Evolutionary conservation across 2,113 vertebrate genomes (phyloP).

Genomic region (Amazona guildingii): DNA sequence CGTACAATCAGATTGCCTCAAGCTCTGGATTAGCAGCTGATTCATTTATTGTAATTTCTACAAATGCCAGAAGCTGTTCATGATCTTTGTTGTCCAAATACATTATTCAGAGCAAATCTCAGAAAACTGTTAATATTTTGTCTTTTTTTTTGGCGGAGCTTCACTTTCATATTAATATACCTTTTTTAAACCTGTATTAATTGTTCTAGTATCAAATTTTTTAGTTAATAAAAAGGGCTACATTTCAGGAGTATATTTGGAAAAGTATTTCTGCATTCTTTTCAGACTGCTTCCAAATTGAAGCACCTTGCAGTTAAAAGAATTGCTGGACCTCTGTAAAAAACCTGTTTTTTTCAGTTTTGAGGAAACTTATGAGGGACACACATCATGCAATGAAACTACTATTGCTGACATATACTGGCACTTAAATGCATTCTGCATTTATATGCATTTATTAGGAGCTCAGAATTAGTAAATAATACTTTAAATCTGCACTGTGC

Average conservation of each 20-base stretch:
- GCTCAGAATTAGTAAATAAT: not conserved
- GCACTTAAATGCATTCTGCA: not conserved
- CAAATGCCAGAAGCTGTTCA: conserved; percentile 19
- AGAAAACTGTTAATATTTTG: not conserved
- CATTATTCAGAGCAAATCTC: not conserved
- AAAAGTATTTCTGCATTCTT: not conserved
- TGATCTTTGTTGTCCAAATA: conserved; percentile 53
- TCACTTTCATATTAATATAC: not conserved
- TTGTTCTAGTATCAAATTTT: not conserved
- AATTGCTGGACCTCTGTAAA: not conserved
- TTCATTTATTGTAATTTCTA: conserved; percentile 43
- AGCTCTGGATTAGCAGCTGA: conserved; percentile 4
- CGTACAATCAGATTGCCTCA: conserved; percentile 3
- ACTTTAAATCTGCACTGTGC: not conserved
- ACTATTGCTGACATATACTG: not conserved
- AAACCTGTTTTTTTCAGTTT: not conserved
- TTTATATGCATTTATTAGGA: not conserved
- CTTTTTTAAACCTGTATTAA: not conserved
- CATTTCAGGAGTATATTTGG: not conserved
- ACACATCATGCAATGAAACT: accelerated
- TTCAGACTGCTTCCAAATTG: not conserved
- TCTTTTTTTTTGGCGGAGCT: not conserved
- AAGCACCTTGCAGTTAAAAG: not conserved
- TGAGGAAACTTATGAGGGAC: not conserved
- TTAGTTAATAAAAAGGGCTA: not conserved